Evolutionary conservation across 2,797 vertebrate species (phyloP).

Genomic region (Fringilla coelebs): DNA sequence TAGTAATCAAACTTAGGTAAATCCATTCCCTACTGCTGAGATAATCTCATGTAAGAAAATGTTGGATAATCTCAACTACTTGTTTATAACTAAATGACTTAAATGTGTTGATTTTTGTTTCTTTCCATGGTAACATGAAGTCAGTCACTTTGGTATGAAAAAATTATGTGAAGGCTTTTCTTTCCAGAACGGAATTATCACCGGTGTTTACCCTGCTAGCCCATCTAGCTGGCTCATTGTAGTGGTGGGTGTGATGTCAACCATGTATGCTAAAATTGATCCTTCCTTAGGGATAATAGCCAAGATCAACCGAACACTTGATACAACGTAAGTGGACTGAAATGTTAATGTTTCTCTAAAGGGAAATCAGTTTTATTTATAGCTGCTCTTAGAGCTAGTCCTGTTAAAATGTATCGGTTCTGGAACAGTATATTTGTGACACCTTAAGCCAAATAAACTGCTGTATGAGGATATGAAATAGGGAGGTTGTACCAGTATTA

Average conservation of each 20-base stretch:
- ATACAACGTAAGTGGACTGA: constrained; percentile 73
- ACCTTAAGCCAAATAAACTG: neutral
- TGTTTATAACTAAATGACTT: neutral
- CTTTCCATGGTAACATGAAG: neutral
- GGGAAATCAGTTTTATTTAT: neutral
- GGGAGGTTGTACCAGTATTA: neutral
- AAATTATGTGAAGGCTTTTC: constrained; percentile 43
- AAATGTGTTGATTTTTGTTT: neutral
- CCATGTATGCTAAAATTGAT: constrained; percentile 87
- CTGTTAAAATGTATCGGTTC: neutral
- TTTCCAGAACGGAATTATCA: constrained; percentile 86
- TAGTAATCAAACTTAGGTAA: neutral
- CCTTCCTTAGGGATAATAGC: constrained; percentile 90
- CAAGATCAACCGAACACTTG: constrained; percentile 75
- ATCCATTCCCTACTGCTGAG: neutral
- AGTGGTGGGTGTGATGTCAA: constrained; percentile 91
- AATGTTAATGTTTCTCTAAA: neutral
- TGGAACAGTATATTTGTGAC: neutral
- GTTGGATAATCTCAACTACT: neutral
- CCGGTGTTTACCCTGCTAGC: constrained; percentile 95
- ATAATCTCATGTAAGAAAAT: neutral
- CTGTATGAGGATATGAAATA: neutral
- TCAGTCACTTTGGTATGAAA: constrained; percentile 10
- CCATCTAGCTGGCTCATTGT: constrained; percentile 92
- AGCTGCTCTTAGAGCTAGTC: neutral